A percentile compares a stretch with the other conserved stretches of the same genome.
Evolutionary conservation across 2,797 vertebrate genomes (phyloP).

Genomic region (Macropodus opercularis): DNA sequence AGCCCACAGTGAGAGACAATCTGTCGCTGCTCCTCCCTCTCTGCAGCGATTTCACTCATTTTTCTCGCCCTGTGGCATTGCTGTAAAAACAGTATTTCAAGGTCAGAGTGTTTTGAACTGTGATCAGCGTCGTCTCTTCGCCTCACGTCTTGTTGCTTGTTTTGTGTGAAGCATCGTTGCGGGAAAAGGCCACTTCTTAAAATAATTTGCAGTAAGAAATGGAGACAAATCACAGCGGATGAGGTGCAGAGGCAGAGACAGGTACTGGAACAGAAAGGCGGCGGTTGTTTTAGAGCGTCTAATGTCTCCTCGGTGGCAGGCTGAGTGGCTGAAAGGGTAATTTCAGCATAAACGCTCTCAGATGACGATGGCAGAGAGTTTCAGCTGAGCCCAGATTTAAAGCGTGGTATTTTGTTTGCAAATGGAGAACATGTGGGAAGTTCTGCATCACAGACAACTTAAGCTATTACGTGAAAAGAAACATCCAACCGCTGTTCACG

Average conservation of each 20-base stretch:
- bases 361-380: slow-evolving; percentile 51
- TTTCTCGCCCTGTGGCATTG: slow-evolving; percentile 25
- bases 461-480: slow-evolving; percentile 40
- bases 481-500: slow-evolving; percentile 43
- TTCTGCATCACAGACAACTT: slow-evolving; percentile 52
- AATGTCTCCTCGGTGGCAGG: slow-evolving; percentile 17
- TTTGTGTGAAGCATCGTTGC: slow-evolving; percentile 8
- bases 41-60: slow-evolving; percentile 45
- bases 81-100: slow-evolving; percentile 58
- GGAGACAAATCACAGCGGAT: neutral
- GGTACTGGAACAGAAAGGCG: slow-evolving; percentile 6
- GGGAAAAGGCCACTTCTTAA: slow-evolving; percentile 54
- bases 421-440: slow-evolving; percentile 68
- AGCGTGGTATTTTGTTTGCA: slow-evolving; percentile 51
- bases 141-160: slow-evolving; percentile 18
- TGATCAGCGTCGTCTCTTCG: slow-evolving; percentile 12
- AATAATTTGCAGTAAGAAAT: slow-evolving; percentile 15
- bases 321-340: slow-evolving; percentile 23
- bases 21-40: slow-evolving; percentile 15
- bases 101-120: slow-evolving; percentile 48
- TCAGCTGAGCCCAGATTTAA: slow-evolving; percentile 43
- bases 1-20: slow-evolving; percentile 26
- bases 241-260: neutral
- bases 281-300: neutral
- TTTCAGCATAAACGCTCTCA: slow-evolving; percentile 63